These are phyloP conservation scores for Perizoma affinitatum DNA, from an alignment of 2,888 invertebrate species.

Conservation along the genomic window DNA sequence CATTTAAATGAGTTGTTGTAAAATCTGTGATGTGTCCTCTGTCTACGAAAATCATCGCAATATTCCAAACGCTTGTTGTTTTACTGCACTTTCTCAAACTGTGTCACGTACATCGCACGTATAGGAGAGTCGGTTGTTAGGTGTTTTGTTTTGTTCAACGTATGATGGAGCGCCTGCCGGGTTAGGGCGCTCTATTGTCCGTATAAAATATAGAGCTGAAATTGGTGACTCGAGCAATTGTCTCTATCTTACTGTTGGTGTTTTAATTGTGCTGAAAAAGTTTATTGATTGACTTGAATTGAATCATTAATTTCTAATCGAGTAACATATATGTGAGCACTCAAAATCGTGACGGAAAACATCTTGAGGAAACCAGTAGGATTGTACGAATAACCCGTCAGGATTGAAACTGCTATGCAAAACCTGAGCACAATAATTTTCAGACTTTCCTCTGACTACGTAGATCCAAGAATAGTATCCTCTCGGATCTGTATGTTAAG, in stretches of 20 bases:
- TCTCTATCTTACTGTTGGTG: neutral
- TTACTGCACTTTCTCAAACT: slow-evolving; percentile 12
- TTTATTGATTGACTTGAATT: slow-evolving; percentile 11
- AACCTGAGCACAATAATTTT: too few relatives aligned
- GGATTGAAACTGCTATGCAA: too few relatives aligned
- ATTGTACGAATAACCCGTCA: too few relatives aligned
- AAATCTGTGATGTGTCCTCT: too few relatives aligned
- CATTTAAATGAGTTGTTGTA: too few relatives aligned
- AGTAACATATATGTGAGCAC: neutral
- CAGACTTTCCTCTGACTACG: too few relatives aligned
- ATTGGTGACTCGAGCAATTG: slow-evolving; percentile 27
- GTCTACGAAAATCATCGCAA: too few relatives aligned
- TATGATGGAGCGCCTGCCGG: slow-evolving; percentile 49
- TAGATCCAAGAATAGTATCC: too few relatives aligned
- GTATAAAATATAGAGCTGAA: slow-evolving; percentile 32
- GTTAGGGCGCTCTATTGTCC: slow-evolving; percentile 50
- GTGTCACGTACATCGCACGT: slow-evolving; percentile 38
- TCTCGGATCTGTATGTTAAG: too few relatives aligned
- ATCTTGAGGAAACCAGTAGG: too few relatives aligned
- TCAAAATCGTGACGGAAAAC: neutral
- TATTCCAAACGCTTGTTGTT: neutral
- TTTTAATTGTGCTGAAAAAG: slow-evolving; percentile 1
- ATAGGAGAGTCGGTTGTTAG: slow-evolving; percentile 49
- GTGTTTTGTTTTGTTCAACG: slow-evolving; percentile 51
- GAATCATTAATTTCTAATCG: neutral